Conservation (phyloP, 2,888 invertebrate species). For the Drosophila siamana region DNA sequence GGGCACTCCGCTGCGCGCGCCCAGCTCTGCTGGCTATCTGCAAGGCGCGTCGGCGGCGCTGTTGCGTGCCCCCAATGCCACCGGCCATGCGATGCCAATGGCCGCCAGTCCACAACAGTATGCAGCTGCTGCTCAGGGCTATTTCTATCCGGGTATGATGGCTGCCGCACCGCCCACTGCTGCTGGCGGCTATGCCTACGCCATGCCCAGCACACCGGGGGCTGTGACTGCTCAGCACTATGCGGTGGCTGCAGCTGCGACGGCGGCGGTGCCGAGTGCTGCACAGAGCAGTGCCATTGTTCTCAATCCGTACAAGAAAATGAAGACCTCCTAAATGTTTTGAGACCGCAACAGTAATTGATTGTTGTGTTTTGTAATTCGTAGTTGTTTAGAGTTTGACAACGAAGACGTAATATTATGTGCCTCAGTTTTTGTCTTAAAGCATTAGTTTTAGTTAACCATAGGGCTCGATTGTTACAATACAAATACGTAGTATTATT, state of each 20-base stretch:
- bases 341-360: slow-evolving; percentile 1
- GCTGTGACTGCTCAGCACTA: slow-evolving; percentile 79
- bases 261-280: slow-evolving; percentile 31
- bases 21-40: slow-evolving; percentile 63
- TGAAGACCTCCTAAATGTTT: slow-evolving; percentile 89
- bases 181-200: slow-evolving; percentile 85
- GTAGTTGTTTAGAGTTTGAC: slow-evolving; percentile 32
- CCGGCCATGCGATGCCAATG: slow-evolving; percentile 65
- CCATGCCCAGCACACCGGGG: slow-evolving; percentile 57
- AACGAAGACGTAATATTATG: slow-evolving; percentile 71
- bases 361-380: slow-evolving; percentile 20
- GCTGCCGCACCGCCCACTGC: slow-evolving; percentile 62
- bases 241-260: slow-evolving; percentile 72
- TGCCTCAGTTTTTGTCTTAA: slow-evolving; percentile 74
- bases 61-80: slow-evolving; percentile 55
- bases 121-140: slow-evolving; percentile 77
- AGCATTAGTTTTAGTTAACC: slow-evolving; percentile 40
- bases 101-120: slow-evolving; percentile 56
- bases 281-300: slow-evolving; percentile 85
- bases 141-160: slow-evolving; percentile 86
- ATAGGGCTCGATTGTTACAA: slow-evolving; percentile 40
- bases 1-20: slow-evolving; percentile 66
- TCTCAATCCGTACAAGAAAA: slow-evolving; percentile 95
- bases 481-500: slow-evolving; percentile 44
- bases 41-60: slow-evolving; percentile 49